Percentiles rank a stretch among this genome's conserved stretches.
Conservation (phyloP, 2,113 vertebrate species). For the Oreochromis tanganicae region DNA sequence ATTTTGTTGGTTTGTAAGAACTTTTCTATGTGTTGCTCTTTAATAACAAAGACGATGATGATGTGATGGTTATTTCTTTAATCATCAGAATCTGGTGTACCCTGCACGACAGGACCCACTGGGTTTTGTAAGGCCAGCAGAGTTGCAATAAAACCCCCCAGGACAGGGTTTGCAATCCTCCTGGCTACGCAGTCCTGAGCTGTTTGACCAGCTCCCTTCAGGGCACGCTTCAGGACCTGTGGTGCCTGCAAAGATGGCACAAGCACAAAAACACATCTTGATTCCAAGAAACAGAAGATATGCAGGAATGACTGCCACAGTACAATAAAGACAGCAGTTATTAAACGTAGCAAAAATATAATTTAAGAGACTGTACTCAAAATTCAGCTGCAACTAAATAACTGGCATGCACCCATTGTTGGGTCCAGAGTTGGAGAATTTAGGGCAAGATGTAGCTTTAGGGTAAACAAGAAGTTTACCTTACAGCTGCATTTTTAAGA, state of each 20-base stretch:
- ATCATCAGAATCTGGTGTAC: slow-evolving; percentile 54
- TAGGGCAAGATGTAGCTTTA: not conserved
- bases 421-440: not conserved
- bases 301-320: not conserved
- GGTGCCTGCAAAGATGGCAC: slow-evolving; percentile 67
- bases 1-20: no score
- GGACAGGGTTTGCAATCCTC: slow-evolving; percentile 73
- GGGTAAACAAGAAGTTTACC: not conserved
- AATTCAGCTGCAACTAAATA: not conserved
- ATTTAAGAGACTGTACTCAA: not conserved
- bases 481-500: not conserved
- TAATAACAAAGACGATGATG: not conserved
- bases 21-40: not conserved
- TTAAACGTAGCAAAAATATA: not conserved
- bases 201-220: slow-evolving; percentile 77
- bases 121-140: slow-evolving; percentile 61
- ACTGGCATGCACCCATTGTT: not conserved
- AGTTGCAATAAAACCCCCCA: slow-evolving; percentile 74
- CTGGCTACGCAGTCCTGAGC: slow-evolving; percentile 61
- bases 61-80: not conserved
- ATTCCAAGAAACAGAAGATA: not conserved
- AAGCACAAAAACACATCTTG: not conserved
- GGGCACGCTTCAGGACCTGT: slow-evolving; percentile 71
- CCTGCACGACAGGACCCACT: slow-evolving; percentile 75
- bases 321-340: not conserved